These are phyloP conservation scores for Acrocephalus scirpaceus DNA, from an alignment of 2,797 vertebrate genomes.

Conservation along the genomic window DNA sequence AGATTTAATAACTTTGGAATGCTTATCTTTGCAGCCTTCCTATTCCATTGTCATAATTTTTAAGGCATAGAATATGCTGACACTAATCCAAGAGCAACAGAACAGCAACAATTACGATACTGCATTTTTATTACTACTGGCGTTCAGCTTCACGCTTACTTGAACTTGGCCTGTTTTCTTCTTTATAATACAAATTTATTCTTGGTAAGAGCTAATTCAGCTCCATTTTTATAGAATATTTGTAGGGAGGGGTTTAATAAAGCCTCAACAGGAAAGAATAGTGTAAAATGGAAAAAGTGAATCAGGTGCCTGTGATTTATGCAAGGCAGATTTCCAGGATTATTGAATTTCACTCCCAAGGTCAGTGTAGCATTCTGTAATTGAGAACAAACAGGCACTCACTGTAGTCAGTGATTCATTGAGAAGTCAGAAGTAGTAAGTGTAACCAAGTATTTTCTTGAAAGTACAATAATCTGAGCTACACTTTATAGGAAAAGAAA, in stretches of 20 bases:
- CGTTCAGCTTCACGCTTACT: background rate
- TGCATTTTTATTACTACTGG: background rate
- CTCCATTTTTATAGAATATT: background rate
- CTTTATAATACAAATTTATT: background rate
- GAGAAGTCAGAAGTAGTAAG: background rate
- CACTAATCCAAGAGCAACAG: background rate
- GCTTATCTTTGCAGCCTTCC: background rate
- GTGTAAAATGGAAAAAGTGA: slow-evolving; percentile 20
- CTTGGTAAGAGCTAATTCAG: background rate
- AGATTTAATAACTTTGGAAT: background rate
- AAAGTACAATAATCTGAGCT: background rate
- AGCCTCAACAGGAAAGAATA: background rate
- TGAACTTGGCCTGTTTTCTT: background rate
- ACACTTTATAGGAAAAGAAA: background rate
- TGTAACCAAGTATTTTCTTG: background rate
- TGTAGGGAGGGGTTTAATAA: background rate
- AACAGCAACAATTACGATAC: background rate
- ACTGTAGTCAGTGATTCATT: background rate
- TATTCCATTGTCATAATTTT: background rate
- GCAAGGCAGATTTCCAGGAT: slow-evolving; percentile 40
- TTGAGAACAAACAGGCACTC: slow-evolving; percentile 38
- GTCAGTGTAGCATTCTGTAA: background rate
- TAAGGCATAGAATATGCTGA: background rate
- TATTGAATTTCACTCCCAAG: slow-evolving; percentile 40
- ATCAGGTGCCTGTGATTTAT: slow-evolving; percentile 27